Evolutionary conservation across 2,113 vertebrate species (phyloP).

Genomic region (Gyps fulvus): DNA sequence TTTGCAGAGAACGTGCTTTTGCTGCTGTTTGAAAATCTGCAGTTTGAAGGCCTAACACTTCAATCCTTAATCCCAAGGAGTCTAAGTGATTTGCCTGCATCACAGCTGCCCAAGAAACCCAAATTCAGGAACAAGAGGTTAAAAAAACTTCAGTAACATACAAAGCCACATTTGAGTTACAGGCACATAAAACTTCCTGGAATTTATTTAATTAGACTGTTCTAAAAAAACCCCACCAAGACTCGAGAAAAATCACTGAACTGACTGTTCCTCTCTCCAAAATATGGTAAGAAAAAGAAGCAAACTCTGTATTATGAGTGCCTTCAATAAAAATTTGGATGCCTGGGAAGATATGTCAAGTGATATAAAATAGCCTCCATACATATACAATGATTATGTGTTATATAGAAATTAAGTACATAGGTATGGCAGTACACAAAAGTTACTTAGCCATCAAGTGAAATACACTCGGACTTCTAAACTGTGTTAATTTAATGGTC

Average conservation of each 20-base stretch:
- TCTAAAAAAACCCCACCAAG: background rate
- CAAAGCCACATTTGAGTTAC: background rate
- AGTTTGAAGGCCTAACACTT: background rate
- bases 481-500: background rate
- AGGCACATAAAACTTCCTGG: background rate
- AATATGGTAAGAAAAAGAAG: background rate
- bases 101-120: background rate
- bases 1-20: background rate
- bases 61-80: background rate
- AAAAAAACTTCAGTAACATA: background rate
- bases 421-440: background rate
- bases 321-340: background rate
- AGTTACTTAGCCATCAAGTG: background rate
- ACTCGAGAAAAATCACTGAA: background rate
- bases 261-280: background rate
- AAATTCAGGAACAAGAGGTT: background rate
- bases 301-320: background rate
- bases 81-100: background rate
- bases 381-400: background rate
- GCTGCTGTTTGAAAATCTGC: background rate
- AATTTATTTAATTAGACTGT: background rate
- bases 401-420: background rate
- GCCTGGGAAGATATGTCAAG: background rate
- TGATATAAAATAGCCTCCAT: background rate
- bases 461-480: constrained; percentile 9